phyloP scores from a whole-genome alignment of 1,140 invertebrate genomes.

The Pseudomyrmex sp. region DNA sequence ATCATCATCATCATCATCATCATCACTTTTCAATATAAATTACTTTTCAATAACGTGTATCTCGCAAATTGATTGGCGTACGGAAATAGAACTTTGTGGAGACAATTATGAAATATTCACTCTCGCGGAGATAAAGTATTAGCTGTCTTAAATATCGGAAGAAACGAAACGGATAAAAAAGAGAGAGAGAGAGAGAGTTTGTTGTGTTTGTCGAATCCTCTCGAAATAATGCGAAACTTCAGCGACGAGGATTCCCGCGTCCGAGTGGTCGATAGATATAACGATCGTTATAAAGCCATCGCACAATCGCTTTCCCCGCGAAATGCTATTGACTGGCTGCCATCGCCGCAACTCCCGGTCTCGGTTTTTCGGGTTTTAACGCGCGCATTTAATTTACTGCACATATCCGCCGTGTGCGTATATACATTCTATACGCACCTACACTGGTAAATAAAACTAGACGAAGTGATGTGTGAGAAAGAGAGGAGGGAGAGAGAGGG shows the following conservation, averaged over 20 bases:
- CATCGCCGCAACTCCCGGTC: not conserved
- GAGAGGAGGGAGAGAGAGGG: not conserved
- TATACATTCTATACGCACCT: not conserved
- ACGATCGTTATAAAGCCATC: slow-evolving; percentile 37
- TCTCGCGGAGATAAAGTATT: not conserved
- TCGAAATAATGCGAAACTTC: slow-evolving; percentile 34
- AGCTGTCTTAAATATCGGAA: slow-evolving; percentile 21
- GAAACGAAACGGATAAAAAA: not conserved
- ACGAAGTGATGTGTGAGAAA: not conserved
- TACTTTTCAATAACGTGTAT: not conserved
- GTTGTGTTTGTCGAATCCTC: not conserved
- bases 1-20: too few species aligned
- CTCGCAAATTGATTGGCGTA: not conserved
- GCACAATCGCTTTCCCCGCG: slow-evolving; percentile 13
- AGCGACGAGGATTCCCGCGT: not conserved
- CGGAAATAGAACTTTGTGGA: not conserved
- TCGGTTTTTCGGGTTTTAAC: slow-evolving; percentile 41
- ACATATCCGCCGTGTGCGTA: not conserved
- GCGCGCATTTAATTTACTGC: slow-evolving; percentile 52
- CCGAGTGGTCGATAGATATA: slow-evolving; percentile 8
- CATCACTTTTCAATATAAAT: too few species aligned
- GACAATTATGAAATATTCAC: not conserved
- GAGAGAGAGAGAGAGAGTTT: not conserved
- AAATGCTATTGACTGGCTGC: slow-evolving; percentile 23
- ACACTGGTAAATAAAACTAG: slow-evolving; percentile 47